A percentile compares a stretch with the other conserved stretches of the same genome.
These are phyloP conservation scores for Mustelus asterias DNA, from an alignment of 2,113 vertebrate genomes.

Conservation along the genomic window DNA sequence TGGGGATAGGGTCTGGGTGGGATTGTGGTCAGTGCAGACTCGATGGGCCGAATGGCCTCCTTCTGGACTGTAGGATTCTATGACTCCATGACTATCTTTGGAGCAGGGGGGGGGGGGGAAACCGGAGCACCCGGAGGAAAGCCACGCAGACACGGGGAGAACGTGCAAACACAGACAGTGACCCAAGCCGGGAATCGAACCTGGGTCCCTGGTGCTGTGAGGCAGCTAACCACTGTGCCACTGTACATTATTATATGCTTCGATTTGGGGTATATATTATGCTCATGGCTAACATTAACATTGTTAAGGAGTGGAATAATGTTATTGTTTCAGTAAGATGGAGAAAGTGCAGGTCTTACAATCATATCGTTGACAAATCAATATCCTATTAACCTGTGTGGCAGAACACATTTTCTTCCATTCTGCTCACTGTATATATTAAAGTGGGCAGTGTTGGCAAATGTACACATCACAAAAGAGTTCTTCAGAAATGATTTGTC, in stretches of 20 bases:
- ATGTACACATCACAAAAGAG: not conserved
- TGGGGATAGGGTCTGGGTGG: too few species aligned
- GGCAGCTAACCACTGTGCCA: too few species aligned
- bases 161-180: too few species aligned
- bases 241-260: not conserved
- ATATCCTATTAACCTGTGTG: slow-evolving; percentile 6
- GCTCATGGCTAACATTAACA: not conserved
- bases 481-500: not conserved
- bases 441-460: not conserved
- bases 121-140: too few species aligned
- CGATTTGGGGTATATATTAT: not conserved
- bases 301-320: not conserved
- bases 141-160: too few species aligned
- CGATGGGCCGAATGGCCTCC: too few species aligned
- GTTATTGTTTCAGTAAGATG: not conserved
- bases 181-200: too few species aligned
- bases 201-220: too few species aligned
- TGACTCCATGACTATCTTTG: too few species aligned
- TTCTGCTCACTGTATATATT: not conserved
- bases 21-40: too few species aligned
- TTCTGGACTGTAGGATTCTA: too few species aligned
- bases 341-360: not conserved
- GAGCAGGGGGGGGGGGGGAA: too few species aligned
- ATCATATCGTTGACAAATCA: not conserved
- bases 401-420: not conserved